Evolutionary conservation across 1,140 invertebrate species (phyloP), one percentile per base, ranked within the genome.

Genomic region (Ceratina australensis): DNA sequence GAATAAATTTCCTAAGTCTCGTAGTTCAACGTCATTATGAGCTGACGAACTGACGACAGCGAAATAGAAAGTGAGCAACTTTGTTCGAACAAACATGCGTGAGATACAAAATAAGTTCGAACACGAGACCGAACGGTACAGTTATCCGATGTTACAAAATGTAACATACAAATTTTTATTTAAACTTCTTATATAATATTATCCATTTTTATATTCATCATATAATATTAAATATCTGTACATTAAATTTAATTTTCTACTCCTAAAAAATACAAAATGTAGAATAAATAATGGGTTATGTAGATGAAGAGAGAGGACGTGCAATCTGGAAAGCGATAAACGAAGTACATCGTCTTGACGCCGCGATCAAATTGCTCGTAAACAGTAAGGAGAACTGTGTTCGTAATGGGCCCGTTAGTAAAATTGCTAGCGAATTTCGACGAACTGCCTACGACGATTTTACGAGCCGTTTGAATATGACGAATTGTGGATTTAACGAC

Each of bases 401-500:
- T 59, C 75, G 69, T 82, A 82, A 86, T 74, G 61, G 59, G 49
- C 33, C 49, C 61, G 71, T 82, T 84, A 78, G 63, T 80, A 78
- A 82, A 86, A 84, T 86, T 63, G 73, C 42, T 47, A 73, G 49
- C 54, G 73, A 84, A 83, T 81, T 78, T 68, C 33, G 8, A 20
- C 60, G 72, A 59, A 79, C 66, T 26, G 57, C 18, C 52, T 13
- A 33, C 10, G 20, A 33, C 22, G 42, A 76, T 26, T 83, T 86
- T 78, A 79, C 65, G 76, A 77, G 57, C 76, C 49, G 50, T 33
- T 77, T 67, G 52, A 69, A 59, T 81, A 84, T 63, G 73, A 80
- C 72, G 59, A 84, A 81, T 84, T 67, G 22, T 33, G 22, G 50
- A 82, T 78, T 86, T 82, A 82, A 86, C 78, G 72, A 79, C 68